Conservation (phyloP, 2,113 vertebrate species). For the Oncorhynchus nerka region DNA sequence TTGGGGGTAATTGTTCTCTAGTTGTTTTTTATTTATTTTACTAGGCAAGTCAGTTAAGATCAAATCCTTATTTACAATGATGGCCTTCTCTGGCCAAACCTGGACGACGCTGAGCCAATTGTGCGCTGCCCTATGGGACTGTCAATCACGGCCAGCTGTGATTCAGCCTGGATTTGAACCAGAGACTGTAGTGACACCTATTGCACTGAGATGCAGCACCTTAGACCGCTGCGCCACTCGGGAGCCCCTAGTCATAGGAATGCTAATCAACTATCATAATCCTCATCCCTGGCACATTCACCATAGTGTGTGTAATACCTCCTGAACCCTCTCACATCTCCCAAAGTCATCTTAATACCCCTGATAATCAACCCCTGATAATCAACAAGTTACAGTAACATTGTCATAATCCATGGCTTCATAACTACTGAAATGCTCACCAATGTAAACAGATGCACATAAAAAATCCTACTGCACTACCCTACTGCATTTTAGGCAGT, state of each 20-base stretch:
- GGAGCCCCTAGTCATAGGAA: conserved; percentile 50
- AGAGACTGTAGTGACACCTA: too few species aligned
- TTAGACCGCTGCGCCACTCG: too few species aligned
- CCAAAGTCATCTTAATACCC: conserved; percentile 40
- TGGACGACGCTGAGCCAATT: too few species aligned
- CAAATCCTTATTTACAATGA: too few species aligned
- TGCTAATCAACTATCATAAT: conserved; percentile 78
- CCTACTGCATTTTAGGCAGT: conserved; percentile 13
- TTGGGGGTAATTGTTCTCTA: conserved; percentile 59
- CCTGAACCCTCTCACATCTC: conserved; percentile 27
- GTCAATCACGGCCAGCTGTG: too few species aligned
- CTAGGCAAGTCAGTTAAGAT: too few species aligned
- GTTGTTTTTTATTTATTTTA: conserved; percentile 21
- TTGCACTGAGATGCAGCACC: too few species aligned
- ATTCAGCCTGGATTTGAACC: too few species aligned
- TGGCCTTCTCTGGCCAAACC: too few species aligned
- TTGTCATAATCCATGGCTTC: conserved; percentile 38
- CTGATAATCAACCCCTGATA: conserved; percentile 50
- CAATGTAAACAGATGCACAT: conserved; percentile 47
- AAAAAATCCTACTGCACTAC: conserved; percentile 2
- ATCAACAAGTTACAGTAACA: conserved; percentile 62
- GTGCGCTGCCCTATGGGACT: too few species aligned
- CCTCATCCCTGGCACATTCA: conserved; percentile 47
- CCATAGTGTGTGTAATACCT: conserved; percentile 1
- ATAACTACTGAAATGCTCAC: conserved; percentile 25